These are phyloP conservation scores for Galerucella calmariensis DNA, from an alignment of 2,888 invertebrate species.

Conservation along the genomic window DNA sequence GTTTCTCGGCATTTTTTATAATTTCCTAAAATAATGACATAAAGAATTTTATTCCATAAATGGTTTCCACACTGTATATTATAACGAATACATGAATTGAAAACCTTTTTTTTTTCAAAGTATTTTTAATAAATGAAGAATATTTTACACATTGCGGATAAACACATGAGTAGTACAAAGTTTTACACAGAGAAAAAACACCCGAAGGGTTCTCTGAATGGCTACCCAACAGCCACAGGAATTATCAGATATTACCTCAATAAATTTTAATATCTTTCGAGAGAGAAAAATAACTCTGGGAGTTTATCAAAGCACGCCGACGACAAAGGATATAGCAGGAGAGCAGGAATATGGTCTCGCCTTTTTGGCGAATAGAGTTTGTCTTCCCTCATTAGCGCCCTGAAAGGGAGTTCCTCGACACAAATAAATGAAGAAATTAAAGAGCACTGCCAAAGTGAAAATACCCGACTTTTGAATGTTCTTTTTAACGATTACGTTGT, in stretches of 20 bases:
- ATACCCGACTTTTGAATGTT: conserved; percentile 31
- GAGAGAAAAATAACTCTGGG: conserved; percentile 28
- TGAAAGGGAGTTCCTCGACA: conserved; percentile 24
- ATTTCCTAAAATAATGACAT: no score
- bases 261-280: conserved; percentile 36
- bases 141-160: conserved; percentile 6
- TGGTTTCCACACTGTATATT: no score
- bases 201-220: conserved; percentile 29
- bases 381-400: conserved; percentile 34
- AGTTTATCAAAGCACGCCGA: conserved; percentile 33
- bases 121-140: not conserved
- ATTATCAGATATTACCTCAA: conserved; percentile 37
- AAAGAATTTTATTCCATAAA: no score
- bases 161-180: conserved; percentile 14
- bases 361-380: conserved; percentile 31
- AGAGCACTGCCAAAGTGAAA: conserved; percentile 30
- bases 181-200: conserved; percentile 19
- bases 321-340: conserved; percentile 34
- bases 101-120: no score
- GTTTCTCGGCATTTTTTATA: no score
- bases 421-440: conserved; percentile 38
- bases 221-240: conserved; percentile 32
- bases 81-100: no score
- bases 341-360: conserved; percentile 32
- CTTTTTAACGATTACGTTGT: conserved; percentile 33